Evolutionary conservation across 2,888 invertebrate genomes (phyloP), one percentile per base, ranked within the genome.

Genomic region (Apodemia mormo): DNA sequence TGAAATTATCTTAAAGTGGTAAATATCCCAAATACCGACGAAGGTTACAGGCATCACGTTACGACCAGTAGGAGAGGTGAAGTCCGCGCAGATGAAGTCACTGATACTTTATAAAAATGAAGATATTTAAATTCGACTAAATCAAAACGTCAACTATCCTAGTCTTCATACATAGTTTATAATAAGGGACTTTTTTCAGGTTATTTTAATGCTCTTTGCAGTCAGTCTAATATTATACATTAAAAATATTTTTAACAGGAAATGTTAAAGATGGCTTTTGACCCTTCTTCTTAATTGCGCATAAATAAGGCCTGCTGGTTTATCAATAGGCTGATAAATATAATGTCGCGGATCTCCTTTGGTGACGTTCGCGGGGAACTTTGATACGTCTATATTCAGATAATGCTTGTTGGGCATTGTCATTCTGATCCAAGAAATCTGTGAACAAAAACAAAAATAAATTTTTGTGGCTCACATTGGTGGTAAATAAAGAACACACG

Each of bases 321-420:
- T 96, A 85, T 97, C 96, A n/a, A 95, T 94, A 0, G 96, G 96
- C 69, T 96, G 94, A 81, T 96, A 96, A 56, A 97, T 96, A 78
- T 96, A 95, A 76, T 95, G 94, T 0, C 86, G 81, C 66, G 96
- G 95, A 37, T 95, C 95, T 0, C 95, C 94, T 30, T 95, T 94
- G 14, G 94, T 94, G 22, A 96, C 92, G 67, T 94, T 91, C 1
- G 93, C 92, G 37, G 96, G 95, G 86, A 97, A 97, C 78, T 96
- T 96, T 8, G 95, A 95, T 79, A 96, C 94, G 82, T 97, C 96
- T 64, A 97, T 94, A 76, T 95, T 95, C 78, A 96, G 95, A 82
- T 97, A 97, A 82, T 97, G 97, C 79, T 96, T 96, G 86, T 97
- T 97, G 0, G 97, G 97, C 95, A 97, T 96, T 72, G 94, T 94